Conservation (phyloP, 2,113 vertebrate genomes). For the Madoqua kirkii region DNA sequence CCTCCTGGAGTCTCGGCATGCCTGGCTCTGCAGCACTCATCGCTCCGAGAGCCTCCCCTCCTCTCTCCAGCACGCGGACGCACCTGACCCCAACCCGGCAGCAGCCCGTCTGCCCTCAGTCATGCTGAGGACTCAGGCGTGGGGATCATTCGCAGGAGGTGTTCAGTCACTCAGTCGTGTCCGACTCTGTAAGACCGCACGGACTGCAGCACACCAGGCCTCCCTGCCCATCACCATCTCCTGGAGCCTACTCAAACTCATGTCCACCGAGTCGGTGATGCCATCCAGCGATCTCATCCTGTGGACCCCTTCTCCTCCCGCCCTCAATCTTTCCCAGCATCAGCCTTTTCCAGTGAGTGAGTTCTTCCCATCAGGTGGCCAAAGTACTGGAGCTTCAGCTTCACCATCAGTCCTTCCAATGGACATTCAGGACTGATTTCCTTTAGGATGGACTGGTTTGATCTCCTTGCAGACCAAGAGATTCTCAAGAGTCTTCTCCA, state of each 20-base stretch:
- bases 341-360: not conserved
- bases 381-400: not conserved
- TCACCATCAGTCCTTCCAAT: not conserved
- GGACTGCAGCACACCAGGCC: not conserved
- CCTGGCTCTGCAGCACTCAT: rapidly evolving
- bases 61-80: rapidly evolving
- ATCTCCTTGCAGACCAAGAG: not conserved
- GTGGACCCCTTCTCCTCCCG: not conserved
- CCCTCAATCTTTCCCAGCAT: not conserved
- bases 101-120: not conserved
- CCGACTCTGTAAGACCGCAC: not conserved
- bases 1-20: rapidly evolving
- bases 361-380: not conserved
- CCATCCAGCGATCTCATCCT: not conserved
- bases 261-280: not conserved
- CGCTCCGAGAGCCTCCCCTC: not conserved
- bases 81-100: not conserved
- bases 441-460: not conserved
- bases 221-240: not conserved
- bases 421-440: not conserved
- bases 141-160: rapidly evolving
- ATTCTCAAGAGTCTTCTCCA: not conserved
- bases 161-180: not conserved
- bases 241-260: not conserved
- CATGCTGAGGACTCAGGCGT: not conserved